Evolutionary conservation across 2,113 vertebrate genomes (phyloP).

Genomic region (Halichoerus grypus): DNA sequence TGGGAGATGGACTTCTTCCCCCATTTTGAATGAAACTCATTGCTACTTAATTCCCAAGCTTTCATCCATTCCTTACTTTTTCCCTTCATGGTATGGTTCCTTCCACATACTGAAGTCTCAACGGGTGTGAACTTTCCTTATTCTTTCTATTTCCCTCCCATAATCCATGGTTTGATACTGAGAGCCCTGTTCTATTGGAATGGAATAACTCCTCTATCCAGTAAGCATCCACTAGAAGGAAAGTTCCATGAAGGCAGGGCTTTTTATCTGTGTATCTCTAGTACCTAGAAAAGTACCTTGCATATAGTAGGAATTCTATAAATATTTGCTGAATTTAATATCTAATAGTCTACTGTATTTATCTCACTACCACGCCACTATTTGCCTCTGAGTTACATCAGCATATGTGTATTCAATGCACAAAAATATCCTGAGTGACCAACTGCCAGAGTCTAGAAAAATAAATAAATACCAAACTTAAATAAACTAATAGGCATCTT

Average conservation of each 20-base stretch:
- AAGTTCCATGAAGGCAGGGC: neutral
- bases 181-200: neutral
- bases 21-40: neutral
- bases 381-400: neutral
- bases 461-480: slow-evolving; percentile 23
- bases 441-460: neutral
- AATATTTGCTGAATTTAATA: slow-evolving; percentile 4
- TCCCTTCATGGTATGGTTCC: neutral
- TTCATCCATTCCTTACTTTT: neutral
- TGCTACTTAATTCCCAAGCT: neutral
- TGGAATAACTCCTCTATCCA: neutral
- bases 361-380: neutral
- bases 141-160: neutral
- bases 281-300: neutral
- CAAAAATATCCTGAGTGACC: neutral
- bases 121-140: neutral
- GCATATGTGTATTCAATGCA: neutral
- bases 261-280: neutral
- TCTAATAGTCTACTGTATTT: neutral
- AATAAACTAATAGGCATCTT: neutral
- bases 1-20: neutral
- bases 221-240: neutral
- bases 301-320: neutral
- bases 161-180: neutral
- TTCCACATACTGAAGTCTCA: neutral